Percentiles rank a stretch among this genome's conserved stretches.
Conservation (phyloP, 2,888 invertebrate species). For the Hemaris fuciformis region DNA sequence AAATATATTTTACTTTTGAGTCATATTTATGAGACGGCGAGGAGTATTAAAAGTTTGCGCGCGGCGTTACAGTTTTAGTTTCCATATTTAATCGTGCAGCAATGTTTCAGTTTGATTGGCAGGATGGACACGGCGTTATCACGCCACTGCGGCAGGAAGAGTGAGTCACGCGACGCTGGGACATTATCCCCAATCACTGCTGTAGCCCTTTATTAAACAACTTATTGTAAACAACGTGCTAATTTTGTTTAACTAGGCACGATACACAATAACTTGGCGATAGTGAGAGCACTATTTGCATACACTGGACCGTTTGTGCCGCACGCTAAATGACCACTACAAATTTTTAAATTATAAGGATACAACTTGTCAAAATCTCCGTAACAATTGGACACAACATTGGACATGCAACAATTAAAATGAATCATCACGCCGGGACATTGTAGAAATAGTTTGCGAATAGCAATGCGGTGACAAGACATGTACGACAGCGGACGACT, state of each 20-base stretch:
- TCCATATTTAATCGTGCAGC: conserved; percentile 55
- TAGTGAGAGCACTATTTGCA: conserved; percentile 1
- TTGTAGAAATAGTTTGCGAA: conserved; percentile 37
- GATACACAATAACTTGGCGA: conserved; percentile 9
- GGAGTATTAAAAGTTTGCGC: conserved; percentile 51
- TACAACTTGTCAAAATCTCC: conserved; percentile 30
- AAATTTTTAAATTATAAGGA: conserved; percentile 23
- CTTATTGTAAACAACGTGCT: conserved; percentile 34
- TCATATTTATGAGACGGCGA: conserved; percentile 45
- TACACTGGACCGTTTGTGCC: neutral
- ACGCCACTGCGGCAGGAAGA: conserved; percentile 68
- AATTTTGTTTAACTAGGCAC: conserved; percentile 27
- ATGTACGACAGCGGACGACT: conserved; percentile 36
- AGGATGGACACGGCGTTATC: conserved; percentile 77
- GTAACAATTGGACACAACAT: conserved; percentile 32
- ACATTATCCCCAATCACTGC: conserved; percentile 69
- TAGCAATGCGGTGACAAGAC: conserved; percentile 50
- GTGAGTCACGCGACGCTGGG: conserved; percentile 59
- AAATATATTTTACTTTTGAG: conserved; percentile 63
- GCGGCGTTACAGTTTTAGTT: conserved; percentile 47
- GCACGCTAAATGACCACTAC: neutral
- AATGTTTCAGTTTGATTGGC: conserved; percentile 70
- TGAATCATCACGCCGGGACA: conserved; percentile 47
- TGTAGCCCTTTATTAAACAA: conserved; percentile 52
- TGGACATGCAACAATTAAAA: conserved; percentile 35